These are phyloP conservation scores for Pegoplata infirma DNA, from an alignment of 2,888 invertebrate genomes.

Conservation along the genomic window DNA sequence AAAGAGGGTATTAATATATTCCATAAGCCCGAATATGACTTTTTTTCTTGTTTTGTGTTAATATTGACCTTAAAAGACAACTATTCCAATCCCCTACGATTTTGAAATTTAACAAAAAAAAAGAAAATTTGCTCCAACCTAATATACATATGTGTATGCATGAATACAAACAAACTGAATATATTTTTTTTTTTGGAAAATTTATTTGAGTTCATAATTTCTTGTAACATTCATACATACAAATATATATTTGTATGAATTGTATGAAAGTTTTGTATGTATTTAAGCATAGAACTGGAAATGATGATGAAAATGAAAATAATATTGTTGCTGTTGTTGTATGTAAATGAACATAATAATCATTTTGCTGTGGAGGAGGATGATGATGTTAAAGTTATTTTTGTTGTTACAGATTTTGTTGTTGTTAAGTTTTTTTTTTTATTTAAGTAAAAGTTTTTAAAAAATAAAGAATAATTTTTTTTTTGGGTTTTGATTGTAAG, in stretches of 20 bases:
- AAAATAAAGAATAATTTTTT: slow-evolving; percentile 6
- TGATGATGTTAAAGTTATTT: slow-evolving; percentile 24
- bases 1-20: too few species aligned
- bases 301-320: slow-evolving; percentile 7
- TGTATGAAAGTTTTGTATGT: too few species aligned
- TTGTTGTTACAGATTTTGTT: slow-evolving; percentile 12
- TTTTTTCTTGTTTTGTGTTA: too few species aligned
- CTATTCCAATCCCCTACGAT: too few species aligned
- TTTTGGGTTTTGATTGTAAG: slow-evolving; percentile 46
- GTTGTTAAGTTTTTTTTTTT: background rate
- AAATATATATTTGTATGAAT: too few species aligned
- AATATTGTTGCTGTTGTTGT: slow-evolving; percentile 27
- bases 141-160: too few species aligned
- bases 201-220: slow-evolving; percentile 53
- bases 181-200: slow-evolving; percentile 4
- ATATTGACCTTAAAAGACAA: too few species aligned
- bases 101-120: too few species aligned
- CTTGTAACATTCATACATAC: slow-evolving; percentile 35
- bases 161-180: background rate
- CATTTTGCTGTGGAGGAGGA: background rate
- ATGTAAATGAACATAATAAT: slow-evolving; percentile 11
- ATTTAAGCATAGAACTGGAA: background rate
- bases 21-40: too few species aligned
- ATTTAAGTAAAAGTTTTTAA: slow-evolving; percentile 36
- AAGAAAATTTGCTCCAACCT: too few species aligned